phyloP scores from a whole-genome alignment of 2,888 invertebrate species.

The Agrochola lota region DNA sequence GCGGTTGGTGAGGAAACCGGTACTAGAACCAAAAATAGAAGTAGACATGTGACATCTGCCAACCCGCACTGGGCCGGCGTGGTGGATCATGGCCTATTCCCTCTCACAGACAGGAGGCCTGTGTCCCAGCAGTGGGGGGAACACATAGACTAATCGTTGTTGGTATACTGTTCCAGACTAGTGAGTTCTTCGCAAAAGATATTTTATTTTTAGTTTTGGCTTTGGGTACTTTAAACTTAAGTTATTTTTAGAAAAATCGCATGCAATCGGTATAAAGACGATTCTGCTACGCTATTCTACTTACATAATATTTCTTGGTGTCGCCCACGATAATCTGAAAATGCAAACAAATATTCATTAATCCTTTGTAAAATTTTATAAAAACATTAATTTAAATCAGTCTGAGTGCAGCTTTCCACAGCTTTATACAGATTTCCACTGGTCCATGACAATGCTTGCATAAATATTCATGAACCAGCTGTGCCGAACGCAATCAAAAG shows the following conservation, averaged over 20 bases:
- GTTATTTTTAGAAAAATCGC: background rate
- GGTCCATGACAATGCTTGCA: constrained; percentile 19
- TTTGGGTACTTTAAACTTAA: background rate
- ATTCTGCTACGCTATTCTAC: background rate
- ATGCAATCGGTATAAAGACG: background rate
- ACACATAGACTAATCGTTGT: too few species aligned
- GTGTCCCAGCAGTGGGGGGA: too few species aligned
- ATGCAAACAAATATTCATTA: constrained; percentile 19
- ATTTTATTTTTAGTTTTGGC: background rate
- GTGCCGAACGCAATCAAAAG: constrained; percentile 19
- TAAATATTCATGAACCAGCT: constrained; percentile 36
- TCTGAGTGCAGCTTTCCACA: constrained; percentile 8
- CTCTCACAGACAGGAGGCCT: too few species aligned
- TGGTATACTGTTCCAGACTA: background rate
- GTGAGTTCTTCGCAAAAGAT: background rate
- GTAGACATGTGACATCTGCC: too few species aligned
- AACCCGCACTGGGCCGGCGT: too few species aligned
- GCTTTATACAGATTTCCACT: constrained; percentile 8
- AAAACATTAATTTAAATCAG: constrained; percentile 19
- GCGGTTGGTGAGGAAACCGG: background rate
- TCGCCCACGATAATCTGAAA: constrained; percentile 38
- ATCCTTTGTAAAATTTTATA: background rate
- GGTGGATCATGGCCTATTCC: too few species aligned
- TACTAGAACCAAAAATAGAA: too few species aligned
- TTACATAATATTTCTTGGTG: background rate